These are phyloP conservation scores for Drosophila kikkawai DNA, from an alignment of 1,140 invertebrate genomes.

Conservation along the genomic window DNA sequence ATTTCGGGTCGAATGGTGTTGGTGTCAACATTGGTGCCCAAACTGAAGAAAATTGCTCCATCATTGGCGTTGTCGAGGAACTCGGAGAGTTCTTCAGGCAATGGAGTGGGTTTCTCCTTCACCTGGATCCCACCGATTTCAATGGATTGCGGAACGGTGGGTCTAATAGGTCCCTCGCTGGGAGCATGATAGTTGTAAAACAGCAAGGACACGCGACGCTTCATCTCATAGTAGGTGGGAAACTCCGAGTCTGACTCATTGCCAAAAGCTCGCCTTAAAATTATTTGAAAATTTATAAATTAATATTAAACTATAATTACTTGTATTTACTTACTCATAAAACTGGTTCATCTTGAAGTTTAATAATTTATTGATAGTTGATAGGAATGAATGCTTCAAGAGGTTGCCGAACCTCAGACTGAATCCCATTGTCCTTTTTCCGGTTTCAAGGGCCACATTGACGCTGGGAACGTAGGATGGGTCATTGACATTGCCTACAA, in stretches of 20 bases:
- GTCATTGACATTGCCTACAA: constrained; percentile 65
- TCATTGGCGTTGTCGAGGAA: constrained; percentile 85
- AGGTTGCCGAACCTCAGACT: constrained; percentile 11
- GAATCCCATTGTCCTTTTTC: constrained; percentile 20
- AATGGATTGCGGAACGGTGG: constrained; percentile 81
- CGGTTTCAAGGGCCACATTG: constrained; percentile 19
- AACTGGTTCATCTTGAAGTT: constrained; percentile 11
- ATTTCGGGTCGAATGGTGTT: constrained; percentile 82
- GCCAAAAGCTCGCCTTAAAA: constrained; percentile 6
- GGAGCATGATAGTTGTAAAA: constrained; percentile 68
- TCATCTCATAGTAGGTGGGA: constrained; percentile 38
- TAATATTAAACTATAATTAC: not conserved
- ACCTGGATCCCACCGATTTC: constrained; percentile 85
- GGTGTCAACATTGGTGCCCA: constrained; percentile 86
- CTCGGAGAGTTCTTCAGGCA: constrained; percentile 85
- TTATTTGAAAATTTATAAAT: not conserved
- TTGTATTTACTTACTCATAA: constrained; percentile 11
- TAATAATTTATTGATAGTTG: not conserved
- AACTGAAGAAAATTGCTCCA: constrained; percentile 87
- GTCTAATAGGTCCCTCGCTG: constrained; percentile 76
- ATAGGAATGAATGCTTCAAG: constrained; percentile 10
- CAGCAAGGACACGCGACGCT: constrained; percentile 68
- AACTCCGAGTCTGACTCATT: constrained; percentile 15
- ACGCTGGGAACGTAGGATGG: constrained; percentile 54
- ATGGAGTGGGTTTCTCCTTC: constrained; percentile 65